These are phyloP conservation scores for Trichopoda pennipes DNA, from an alignment of 2,888 invertebrate species.

Conservation along the genomic window DNA sequence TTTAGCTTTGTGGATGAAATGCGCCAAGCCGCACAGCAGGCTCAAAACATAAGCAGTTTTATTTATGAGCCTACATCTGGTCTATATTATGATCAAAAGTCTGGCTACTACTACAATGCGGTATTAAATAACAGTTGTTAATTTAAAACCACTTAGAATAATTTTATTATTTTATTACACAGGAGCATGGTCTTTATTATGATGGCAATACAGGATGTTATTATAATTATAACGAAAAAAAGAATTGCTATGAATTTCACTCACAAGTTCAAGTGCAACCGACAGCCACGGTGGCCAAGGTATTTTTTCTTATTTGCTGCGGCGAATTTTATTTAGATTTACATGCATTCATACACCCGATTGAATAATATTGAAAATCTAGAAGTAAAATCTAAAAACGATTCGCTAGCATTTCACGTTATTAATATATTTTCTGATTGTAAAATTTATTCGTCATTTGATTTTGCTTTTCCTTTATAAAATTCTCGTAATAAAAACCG, in stretches of 20 bases:
- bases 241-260: conserved; percentile 89
- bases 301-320: conserved; percentile 48
- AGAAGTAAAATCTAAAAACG: not conserved
- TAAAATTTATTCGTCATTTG: not conserved
- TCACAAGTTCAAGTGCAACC: conserved; percentile 85
- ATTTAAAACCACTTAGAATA: not conserved
- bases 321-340: conserved; percentile 30
- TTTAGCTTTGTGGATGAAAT: conserved; percentile 87
- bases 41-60: conserved; percentile 88
- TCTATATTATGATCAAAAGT: conserved; percentile 92
- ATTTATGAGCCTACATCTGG: conserved; percentile 93
- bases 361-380: not conserved
- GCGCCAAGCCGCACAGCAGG: conserved; percentile 87
- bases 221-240: conserved; percentile 89
- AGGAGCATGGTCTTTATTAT: conserved; percentile 94
- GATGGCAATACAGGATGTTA: conserved; percentile 93
- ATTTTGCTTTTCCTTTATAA: not conserved
- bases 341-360: not conserved
- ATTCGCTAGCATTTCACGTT: not conserved
- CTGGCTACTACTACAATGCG: conserved; percentile 94
- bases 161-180: conserved; percentile 24
- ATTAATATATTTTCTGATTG: not conserved
- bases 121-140: conserved; percentile 82
- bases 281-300: conserved; percentile 71
- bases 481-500: not conserved